Conservation (phyloP, 2,113 vertebrate genomes). For the Neogale vison region DNA sequence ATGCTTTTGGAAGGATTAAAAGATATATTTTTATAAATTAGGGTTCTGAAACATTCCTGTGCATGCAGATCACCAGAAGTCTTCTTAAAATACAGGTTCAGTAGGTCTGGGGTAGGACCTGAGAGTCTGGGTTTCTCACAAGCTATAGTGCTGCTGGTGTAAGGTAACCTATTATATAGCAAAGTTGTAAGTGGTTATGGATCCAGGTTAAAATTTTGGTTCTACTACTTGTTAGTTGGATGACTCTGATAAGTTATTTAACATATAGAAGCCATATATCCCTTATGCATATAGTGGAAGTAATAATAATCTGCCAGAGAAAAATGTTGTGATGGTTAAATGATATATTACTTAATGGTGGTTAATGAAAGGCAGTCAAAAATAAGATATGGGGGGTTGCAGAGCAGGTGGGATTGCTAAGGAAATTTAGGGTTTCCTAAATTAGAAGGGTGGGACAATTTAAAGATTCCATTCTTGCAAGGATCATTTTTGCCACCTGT, state of each 20-base stretch:
- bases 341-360: not conserved
- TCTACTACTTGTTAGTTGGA: not conserved
- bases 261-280: not conserved
- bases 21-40: not conserved
- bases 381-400: not conserved
- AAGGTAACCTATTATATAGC: not conserved
- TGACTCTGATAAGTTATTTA: not conserved
- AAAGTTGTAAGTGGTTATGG: not conserved
- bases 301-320: not conserved
- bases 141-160: not conserved
- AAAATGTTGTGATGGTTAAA: not conserved
- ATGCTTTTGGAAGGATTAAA: not conserved
- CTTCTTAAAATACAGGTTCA: not conserved
- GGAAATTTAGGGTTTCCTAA: slow-evolving; percentile 8
- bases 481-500: not conserved
- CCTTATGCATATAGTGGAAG: not conserved
- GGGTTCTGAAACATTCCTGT: not conserved
- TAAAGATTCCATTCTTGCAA: not conserved
- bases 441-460: not conserved
- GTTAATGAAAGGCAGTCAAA: not conserved
- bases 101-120: not conserved
- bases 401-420: not conserved
- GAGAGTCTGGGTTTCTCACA: not conserved
- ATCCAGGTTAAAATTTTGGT: not conserved
- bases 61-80: not conserved